Evolutionary conservation across 2,888 invertebrate species (phyloP).

Genomic region (Arge pagana): DNA sequence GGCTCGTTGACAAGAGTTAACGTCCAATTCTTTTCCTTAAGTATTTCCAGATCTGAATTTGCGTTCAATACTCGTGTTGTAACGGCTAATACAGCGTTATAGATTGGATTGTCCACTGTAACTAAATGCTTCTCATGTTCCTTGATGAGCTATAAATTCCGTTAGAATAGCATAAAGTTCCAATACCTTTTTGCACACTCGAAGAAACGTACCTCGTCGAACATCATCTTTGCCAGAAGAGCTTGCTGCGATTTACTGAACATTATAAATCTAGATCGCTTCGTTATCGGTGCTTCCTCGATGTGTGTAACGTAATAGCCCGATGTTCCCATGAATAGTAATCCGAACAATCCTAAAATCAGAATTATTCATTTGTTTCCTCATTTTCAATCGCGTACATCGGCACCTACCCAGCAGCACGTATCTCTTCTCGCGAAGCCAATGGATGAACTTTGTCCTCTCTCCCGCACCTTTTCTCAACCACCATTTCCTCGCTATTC

Average conservation of each 20-base stretch:
- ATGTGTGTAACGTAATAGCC: slow-evolving; percentile 56
- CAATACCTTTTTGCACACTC: slow-evolving; percentile 4
- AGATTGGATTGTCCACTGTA: slow-evolving; percentile 48
- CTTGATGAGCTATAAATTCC: slow-evolving; percentile 47
- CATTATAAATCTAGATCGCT: slow-evolving; percentile 61
- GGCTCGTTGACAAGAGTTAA: slow-evolving; percentile 59
- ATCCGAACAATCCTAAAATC: slow-evolving; percentile 37
- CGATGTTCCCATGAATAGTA: slow-evolving; percentile 32
- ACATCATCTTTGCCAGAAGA: slow-evolving; percentile 52
- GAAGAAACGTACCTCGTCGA: slow-evolving; percentile 44
- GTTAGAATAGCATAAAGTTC: slow-evolving; percentile 1
- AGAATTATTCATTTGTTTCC: not conserved
- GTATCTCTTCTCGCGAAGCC: slow-evolving; percentile 27
- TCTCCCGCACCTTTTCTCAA: slow-evolving; percentile 48
- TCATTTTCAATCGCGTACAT: not conserved
- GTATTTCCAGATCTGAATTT: slow-evolving; percentile 59
- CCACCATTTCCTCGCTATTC: slow-evolving; percentile 59
- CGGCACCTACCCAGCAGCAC: too few species aligned
- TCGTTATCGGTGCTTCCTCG: slow-evolving; percentile 61
- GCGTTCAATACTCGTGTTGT: slow-evolving; percentile 54
- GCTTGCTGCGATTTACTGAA: slow-evolving; percentile 58
- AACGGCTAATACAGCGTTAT: slow-evolving; percentile 52
- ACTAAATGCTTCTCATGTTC: slow-evolving; percentile 45
- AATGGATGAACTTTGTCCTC: slow-evolving; percentile 40
- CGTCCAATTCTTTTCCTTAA: slow-evolving; percentile 59